Percentiles rank a stretch among this genome's conserved stretches.
Evolutionary conservation across 2,113 vertebrate species (phyloP).

Genomic region (Callipepla squamata): DNA sequence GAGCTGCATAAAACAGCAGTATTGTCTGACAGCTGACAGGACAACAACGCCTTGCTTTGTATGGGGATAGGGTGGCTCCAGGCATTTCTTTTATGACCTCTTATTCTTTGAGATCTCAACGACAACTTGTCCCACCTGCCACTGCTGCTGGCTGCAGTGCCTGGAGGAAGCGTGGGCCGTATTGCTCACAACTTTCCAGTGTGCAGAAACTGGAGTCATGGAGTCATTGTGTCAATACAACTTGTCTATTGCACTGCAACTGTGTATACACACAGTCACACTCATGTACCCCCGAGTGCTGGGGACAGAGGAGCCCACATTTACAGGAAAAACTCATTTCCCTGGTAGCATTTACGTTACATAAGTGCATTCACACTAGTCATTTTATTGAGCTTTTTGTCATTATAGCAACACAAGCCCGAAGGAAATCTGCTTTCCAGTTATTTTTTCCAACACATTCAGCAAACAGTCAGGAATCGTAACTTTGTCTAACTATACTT

Average conservation of each 20-base stretch:
- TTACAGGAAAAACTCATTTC: background rate
- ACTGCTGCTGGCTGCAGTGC: background rate
- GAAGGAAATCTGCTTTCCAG: background rate
- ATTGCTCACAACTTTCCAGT: background rate
- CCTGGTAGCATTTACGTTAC: background rate
- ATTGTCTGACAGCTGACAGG: background rate
- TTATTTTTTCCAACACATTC: background rate
- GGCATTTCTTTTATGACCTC: background rate
- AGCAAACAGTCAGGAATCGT: background rate
- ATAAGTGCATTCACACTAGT: background rate
- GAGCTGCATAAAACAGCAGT: background rate
- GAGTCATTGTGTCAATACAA: background rate
- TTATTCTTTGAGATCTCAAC: background rate
- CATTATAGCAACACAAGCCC: background rate
- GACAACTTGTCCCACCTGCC: background rate
- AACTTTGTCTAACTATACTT: background rate
- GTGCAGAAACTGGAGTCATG: background rate
- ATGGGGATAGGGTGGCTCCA: background rate
- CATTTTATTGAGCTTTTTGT: background rate
- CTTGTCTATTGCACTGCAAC: background rate
- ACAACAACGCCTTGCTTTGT: background rate
- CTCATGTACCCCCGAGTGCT: background rate
- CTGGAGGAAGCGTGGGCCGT: background rate
- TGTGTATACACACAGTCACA: rapidly evolving
- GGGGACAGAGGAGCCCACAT: background rate